Base-by-base conservation (phyloP, 2,888 invertebrate genomes). In the Ctenicera cuprea region DNA sequence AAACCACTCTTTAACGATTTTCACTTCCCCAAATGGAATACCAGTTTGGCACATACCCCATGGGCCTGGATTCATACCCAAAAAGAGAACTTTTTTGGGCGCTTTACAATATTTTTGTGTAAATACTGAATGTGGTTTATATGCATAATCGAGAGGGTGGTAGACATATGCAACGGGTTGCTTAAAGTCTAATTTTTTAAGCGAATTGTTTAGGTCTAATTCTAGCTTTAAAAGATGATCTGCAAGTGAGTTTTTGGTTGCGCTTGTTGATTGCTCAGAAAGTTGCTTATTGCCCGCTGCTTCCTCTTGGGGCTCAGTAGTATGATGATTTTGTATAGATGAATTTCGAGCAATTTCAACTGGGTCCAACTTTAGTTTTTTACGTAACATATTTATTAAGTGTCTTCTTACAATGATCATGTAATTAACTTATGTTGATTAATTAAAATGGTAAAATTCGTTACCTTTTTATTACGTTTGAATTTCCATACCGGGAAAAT, bases 31-130 rank as follows among this genome's bases (percentile, higher is more conserved):
- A 89, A 97, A 97, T 0, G 97, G 97, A 4, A 95, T 95, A 81
- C 97, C 97, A 79, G 95, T 97, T 87, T 98, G 97, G 30, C 94
- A 94, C 97, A 97, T 97, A 76, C 97, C 97, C 93, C 94, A 97
- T 0, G 97, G 97, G n/a, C 97, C 97, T 12, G 97, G 97, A 88
- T 98, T 98, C 95, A 98, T 97, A 4, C 97, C 97, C 74, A 98
- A 89, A 84, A 95, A 95, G 79, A 98, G 87, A 48, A 98, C 88
- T 77, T 89, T 89, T 86, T 95, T 96, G 18, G 86, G 86, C 0
- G 89, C 88, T 70, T 87, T 89, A 80, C 94, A 94, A 85, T 90
- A 95, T 83, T 92, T 93, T 77, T 89, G 87, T 11, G 96, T 89
- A 87, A 94, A 98, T 79, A 90, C 89, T 79, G 92, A 90, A 87